Evolutionary conservation across 2,113 vertebrate genomes (phyloP), one percentile per base, ranked within the genome.

Genomic region (Nanorana parkeri): DNA sequence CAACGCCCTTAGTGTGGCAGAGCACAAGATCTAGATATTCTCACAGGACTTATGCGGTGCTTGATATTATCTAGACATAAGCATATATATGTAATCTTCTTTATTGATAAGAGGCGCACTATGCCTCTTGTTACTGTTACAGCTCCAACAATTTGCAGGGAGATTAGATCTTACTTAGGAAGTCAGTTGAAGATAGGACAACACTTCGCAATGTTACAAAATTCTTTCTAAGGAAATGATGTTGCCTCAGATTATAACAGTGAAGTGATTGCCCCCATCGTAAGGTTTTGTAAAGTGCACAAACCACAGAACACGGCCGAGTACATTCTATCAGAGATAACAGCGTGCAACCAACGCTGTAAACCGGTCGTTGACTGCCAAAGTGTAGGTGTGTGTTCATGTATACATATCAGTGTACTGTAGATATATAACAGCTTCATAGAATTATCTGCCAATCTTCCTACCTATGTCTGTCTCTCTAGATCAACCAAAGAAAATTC

Each of bases 91-190:
- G 52, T 75, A 41, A 75, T 71, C 17, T 69, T 51, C 26, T 47
- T 11, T 23, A 24, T 1, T 16, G 72, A 75, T 60, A 75, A 60
- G 69, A 32, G 13, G 24, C 72, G 24, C 41, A 63, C 29, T 7
- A 10, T 23, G 21, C 24, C 26, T 15, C 47, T 29, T 47, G 41
- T 32, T 24, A 61, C 55, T 32, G 26, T 60, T 60, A 58, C 72
- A 75, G 72, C 56, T 23, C 56, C 8, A 75, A n/a, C 17, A 29
- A 17, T 58, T 61, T 21, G n/a, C 72, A 36, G 55, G 2, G 58
- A n/a, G 74, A 77, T 77, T 26, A 63, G 13, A 77, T 77, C 75
- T 77, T 26, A 28, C 16, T 63, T 28, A 65, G 75, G 75, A 77
- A 77, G 75, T 65, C 75, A 7, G 60, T 64, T 64, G 13, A n/a